Percentiles rank a stretch among this genome's conserved stretches.
Evolutionary conservation across 2,888 invertebrate genomes (phyloP).

Genomic region (Boloria euphrosyne): DNA sequence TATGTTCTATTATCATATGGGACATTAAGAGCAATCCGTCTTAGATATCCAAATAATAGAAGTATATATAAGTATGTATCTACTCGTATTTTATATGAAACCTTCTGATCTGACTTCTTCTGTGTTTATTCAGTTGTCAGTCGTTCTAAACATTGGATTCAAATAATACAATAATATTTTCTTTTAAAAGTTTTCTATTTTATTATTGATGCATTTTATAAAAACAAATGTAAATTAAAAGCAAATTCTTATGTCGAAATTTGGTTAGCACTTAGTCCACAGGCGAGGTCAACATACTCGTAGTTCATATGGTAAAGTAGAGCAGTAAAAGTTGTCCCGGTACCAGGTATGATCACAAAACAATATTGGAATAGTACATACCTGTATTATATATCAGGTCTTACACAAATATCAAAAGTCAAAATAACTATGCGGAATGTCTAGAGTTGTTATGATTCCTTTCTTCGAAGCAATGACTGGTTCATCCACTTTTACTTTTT

Average conservation of each 20-base stretch:
- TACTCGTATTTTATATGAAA: no score
- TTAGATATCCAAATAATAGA: no score
- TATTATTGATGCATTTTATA: neutral
- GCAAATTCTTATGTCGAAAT: slow-evolving; percentile 14
- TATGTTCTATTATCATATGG: no score
- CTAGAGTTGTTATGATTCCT: no score
- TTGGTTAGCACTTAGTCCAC: slow-evolving; percentile 28
- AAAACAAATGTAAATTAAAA: neutral
- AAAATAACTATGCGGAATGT: no score
- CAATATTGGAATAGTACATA: slow-evolving; percentile 5
- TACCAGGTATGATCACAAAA: slow-evolving; percentile 3
- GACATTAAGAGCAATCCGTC: no score
- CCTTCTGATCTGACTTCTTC: no score
- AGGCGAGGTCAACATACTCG: slow-evolving; percentile 41
- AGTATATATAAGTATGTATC: no score
- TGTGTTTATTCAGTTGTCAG: no score
- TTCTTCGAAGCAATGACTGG: no score
- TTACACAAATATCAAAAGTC: neutral
- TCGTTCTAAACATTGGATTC: no score
- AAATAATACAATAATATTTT: no score
- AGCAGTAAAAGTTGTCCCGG: slow-evolving; percentile 64
- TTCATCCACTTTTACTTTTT: neutral
- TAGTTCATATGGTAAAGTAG: slow-evolving; percentile 43
- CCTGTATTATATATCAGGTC: neutral
- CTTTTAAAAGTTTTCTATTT: neutral